Conservation (phyloP, 2,113 vertebrate species). For the Calypte anna region DNA sequence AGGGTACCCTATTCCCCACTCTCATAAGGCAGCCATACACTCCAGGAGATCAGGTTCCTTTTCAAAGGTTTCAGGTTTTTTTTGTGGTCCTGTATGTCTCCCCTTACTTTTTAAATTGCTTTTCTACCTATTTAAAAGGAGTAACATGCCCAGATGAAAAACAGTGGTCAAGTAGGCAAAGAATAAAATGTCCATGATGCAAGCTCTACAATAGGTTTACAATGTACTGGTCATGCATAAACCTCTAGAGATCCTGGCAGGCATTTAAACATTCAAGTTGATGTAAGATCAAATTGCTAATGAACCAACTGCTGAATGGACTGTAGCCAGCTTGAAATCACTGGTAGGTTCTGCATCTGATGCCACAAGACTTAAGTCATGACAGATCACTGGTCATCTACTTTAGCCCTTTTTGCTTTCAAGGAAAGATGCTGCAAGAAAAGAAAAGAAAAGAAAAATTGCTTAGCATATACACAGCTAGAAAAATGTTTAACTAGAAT, state of each 20-base stretch:
- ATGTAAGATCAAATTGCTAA: conserved; percentile 11
- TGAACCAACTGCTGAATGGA: conserved; percentile 50
- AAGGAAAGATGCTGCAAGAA: conserved; percentile 80
- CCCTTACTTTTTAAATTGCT: conserved; percentile 6
- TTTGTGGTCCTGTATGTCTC: conserved; percentile 31
- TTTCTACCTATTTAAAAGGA: conserved; percentile 61
- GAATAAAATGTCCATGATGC: background rate
- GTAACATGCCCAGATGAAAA: conserved; percentile 45
- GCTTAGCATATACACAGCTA: background rate
- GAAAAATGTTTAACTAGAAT: background rate
- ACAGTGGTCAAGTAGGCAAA: conserved; percentile 25
- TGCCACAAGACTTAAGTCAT: background rate
- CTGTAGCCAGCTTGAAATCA: conserved; percentile 37
- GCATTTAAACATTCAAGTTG: conserved; percentile 40
- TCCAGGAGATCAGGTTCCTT: background rate
- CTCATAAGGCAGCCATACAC: background rate
- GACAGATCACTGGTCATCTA: conserved; percentile 76
- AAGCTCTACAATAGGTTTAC: conserved; percentile 50
- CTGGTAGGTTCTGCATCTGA: conserved; percentile 32
- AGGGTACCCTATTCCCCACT: conserved; percentile 10
- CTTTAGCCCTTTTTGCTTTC: conserved; percentile 80
- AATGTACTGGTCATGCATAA: conserved; percentile 54
- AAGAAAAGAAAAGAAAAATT: background rate
- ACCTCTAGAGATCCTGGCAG: conserved; percentile 59
- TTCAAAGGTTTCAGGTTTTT: background rate